These are phyloP conservation scores for Limenitis camilla DNA, from an alignment of 2,888 invertebrate species.

Conservation along the genomic window DNA sequence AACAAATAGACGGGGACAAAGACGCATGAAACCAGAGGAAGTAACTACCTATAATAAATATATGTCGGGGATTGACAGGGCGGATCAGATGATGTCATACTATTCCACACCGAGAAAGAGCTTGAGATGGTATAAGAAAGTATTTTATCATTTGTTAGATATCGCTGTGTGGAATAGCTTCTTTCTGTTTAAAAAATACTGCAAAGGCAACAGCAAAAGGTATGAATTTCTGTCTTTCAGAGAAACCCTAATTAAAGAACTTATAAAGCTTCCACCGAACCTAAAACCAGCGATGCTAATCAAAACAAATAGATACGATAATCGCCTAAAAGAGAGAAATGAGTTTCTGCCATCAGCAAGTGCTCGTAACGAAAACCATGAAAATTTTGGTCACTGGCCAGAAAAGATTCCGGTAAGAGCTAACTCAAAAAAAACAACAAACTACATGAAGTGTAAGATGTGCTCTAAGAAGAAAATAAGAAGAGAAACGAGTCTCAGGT, in stretches of 20 bases:
- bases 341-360: neutral
- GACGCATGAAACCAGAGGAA: constrained; percentile 27
- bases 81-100: constrained; percentile 32
- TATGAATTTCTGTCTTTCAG: constrained; percentile 1
- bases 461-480: constrained; percentile 10
- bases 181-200: constrained; percentile 3
- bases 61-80: constrained; percentile 27
- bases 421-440: constrained; percentile 1
- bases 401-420: constrained; percentile 1
- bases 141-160: constrained; percentile 11
- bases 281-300: neutral
- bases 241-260: constrained; percentile 3
- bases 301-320: neutral
- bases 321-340: neutral
- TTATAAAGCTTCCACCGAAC: neutral
- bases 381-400: neutral
- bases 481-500: constrained; percentile 20
- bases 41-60: constrained; percentile 18
- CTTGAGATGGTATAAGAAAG: constrained; percentile 33
- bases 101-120: constrained; percentile 31
- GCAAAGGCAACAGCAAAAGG: neutral
- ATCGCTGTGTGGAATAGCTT: constrained; percentile 9
- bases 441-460: constrained; percentile 1
- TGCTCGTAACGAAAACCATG: neutral
- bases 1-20: constrained; percentile 24